Percentiles rank a stretch among this genome's conserved stretches.
Conservation (phyloP, 2,797 vertebrate species). For the Adelosebastes latens region DNA sequence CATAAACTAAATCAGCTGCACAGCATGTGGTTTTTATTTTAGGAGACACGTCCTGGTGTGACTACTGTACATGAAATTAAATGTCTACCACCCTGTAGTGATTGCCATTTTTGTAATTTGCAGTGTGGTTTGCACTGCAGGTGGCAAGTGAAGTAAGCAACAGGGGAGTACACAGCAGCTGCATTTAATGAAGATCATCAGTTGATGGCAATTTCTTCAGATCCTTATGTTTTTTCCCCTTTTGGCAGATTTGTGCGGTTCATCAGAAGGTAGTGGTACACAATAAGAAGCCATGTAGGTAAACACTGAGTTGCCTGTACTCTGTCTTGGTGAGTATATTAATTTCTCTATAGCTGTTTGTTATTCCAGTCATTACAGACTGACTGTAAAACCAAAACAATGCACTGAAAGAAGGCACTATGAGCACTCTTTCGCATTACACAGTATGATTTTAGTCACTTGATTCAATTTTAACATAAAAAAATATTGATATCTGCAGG, state of each 20-base stretch:
- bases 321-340: not conserved
- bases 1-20: not conserved
- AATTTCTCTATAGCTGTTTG: not conserved
- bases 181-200: not conserved
- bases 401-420: not conserved
- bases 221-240: not conserved
- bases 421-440: not conserved
- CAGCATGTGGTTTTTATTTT: not conserved
- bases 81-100: not conserved
- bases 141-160: not conserved
- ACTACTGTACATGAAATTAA: too few relatives aligned
- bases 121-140: not conserved
- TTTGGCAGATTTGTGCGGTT: not conserved
- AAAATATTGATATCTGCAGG: not conserved
- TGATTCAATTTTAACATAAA: not conserved
- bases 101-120: not conserved
- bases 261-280: not conserved
- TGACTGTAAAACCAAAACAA: not conserved
- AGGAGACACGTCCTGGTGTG: not conserved
- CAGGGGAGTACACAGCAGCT: not conserved
- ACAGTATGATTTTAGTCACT: not conserved
- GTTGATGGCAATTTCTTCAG: not conserved
- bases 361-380: not conserved
- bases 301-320: too few relatives aligned
- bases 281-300: too few relatives aligned